Evolutionary conservation across 1,140 invertebrate species (phyloP), one percentile per base, ranked within the genome.

Genomic region (Leptinotarsa defecta): DNA sequence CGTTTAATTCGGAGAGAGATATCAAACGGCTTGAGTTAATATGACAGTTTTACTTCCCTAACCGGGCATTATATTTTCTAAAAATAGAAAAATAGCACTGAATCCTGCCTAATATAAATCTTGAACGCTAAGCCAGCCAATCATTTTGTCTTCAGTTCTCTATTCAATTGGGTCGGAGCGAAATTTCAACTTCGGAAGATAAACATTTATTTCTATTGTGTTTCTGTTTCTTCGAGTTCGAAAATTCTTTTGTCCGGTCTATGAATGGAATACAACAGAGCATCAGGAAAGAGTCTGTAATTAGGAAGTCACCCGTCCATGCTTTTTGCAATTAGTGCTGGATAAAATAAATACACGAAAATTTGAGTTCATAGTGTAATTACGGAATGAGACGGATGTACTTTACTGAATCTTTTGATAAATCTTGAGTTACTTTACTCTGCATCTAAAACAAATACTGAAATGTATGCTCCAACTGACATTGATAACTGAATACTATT

Each of bases 71-170:
- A 81, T 81, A 79, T 68, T 79, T 75, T 73, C 73, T 68, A 74
- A 73, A 76, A 81, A 80, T n/a, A 27, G 79, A 74, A 79, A 81
- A 75, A 76, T 75, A 75, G 65, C 76, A 74, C 78, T 80, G 77
- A 80, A 80, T 81, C 75, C 76, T 74, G 80, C 79, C 77, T 80
- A 79, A 81, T 77, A 80, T 81, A 81, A 81, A 81, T 81, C 80
- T 77, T 49, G 34, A 71, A 70, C 34, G 68, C 63, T 71, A 76
- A 79, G 76, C 76, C 63, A 76, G 78, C 78, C 80, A 81, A 80
- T 81, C 78, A 79, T 81, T 27, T 27, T 17, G 19, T 68, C 19
- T 24, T n/a, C 1, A 11, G 24, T 68, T 27, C 43, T 57, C n/a
- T 57, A n/a, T 57, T 19, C 52, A 57, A n/a, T 4, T 6, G n/a